Base-by-base conservation (phyloP, 2,797 vertebrate species). In the Knipowitschia caucasica region DNA sequence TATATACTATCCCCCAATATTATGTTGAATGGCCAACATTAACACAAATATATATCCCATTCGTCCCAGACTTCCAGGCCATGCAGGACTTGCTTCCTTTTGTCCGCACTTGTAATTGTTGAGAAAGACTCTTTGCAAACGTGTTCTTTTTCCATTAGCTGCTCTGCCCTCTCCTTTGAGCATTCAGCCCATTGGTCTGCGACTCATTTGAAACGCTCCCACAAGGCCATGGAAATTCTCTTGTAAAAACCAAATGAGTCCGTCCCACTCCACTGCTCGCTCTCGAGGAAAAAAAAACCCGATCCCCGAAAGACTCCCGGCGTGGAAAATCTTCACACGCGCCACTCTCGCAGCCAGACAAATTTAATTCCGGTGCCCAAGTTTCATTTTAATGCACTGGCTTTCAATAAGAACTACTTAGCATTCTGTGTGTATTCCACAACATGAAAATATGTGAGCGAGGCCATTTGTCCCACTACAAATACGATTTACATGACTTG, bases 141-240 rank as follows among this genome's bases (percentile, higher is more conserved):
- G n/a, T 7, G 34, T 3, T 12, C 18, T 11, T 18, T 18, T 38
- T 39, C 18, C 36, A 10, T 39, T 39, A 12, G 36, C 36, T 21
- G 18, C 49, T 14, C 21, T 39, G 40, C 54, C 59, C 46, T 56
- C 51, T 67, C 30, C 4, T 43, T 25, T 69, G 62, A 71, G 29
- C 69, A 30, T 45, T 21, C 36, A 29, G 21, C 42, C 51, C 43
- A 29, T 26, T 17, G 51, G 2, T 5, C 40, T 30, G 42, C 31
- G 45, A 73, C 38, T 66, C 59, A 50, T 73, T 69, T 70, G 35
- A 59, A 67, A 61, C 24, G 47, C 52, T 70, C 9, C 20, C 26
- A 40, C 56, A 25, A 11, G 38, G 43, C 24, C 40, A 38, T 58
- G 53, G 52, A 69, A 74, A 64, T 64, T 45, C 43, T 69, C 54